Base-by-base conservation (phyloP, 2,888 invertebrate genomes). In the Gastrophysa polygoni region DNA sequence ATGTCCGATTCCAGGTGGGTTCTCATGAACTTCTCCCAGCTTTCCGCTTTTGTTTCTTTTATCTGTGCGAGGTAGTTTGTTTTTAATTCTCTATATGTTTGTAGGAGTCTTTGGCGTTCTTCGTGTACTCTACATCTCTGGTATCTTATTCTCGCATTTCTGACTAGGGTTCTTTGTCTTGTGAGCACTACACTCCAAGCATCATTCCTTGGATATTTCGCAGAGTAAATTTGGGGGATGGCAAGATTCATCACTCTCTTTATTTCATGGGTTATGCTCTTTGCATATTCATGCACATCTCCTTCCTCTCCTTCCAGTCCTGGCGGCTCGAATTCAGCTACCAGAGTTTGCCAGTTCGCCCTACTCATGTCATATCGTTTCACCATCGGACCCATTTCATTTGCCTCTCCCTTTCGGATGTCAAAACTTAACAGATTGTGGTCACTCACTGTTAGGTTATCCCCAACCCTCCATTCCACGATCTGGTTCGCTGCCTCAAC, bases 381-480 rank as follows among this genome's bases (percentile, higher is more conserved):
- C n/a, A 43, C 6, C 34, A n/a, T 18, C 17, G n/a, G 29, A 8
- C 10, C 29, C 29, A 32, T 32, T 8, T 32, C 10, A 8, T 32
- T 10, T 10, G 29, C 29, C n/a, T n/a, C 34, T 1, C 8, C 11
- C 8, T 32, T 20, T 34, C 16, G 16, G n/a, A 24, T 17, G 17
- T 11, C 18, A 16, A 56, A 56, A 6, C 24, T 43, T n/a, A 54
- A 43, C 7, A 54, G 24, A 17, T 54, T 43, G 43, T 38, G 43
- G 24, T 54, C 54, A 28, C 56, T 56, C 29, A 29, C n/a, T 1
- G 46, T 56, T 4, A 17, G 16, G 16, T 56, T 21, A 5, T 20
- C 20, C 16, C 2, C 11, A 1, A 54, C 54, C 7, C n/a, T 54
- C 54, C 54, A 43, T 0, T 16, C 29, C 28, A 6, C 4, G 14